Evolutionary conservation across 2,113 vertebrate species (phyloP).

Genomic region (Vireo altiloquus): DNA sequence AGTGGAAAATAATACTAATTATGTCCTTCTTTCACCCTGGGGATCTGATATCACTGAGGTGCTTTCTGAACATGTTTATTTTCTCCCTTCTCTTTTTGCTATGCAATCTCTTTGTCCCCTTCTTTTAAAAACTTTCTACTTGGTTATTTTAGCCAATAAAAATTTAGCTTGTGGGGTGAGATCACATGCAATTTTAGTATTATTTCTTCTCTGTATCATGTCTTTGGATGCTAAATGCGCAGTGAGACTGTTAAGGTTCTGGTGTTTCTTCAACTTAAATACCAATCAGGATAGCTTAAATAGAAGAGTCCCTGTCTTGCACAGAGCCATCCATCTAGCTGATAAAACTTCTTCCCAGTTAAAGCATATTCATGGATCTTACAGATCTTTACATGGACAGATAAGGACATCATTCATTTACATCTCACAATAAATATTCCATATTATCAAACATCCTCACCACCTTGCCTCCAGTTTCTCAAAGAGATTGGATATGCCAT

Average conservation of each 20-base stretch:
- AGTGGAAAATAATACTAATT: background rate
- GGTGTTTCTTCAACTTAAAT: background rate
- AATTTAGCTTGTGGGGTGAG: background rate
- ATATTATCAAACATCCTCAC: fast-evolving
- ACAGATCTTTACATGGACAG: background rate
- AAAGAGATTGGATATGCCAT: background rate
- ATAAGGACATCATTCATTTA: background rate
- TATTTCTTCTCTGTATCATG: background rate
- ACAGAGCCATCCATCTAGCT: background rate
- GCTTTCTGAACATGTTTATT: background rate
- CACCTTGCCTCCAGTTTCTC: background rate
- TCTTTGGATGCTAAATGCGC: background rate
- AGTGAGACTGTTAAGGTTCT: background rate
- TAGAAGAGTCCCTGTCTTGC: background rate
- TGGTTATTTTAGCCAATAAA: background rate
- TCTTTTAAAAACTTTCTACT: background rate
- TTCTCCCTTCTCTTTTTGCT: background rate
- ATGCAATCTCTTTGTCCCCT: background rate
- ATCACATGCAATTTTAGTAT: background rate
- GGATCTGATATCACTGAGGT: background rate
- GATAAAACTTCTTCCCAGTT: background rate
- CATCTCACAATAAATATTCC: background rate
- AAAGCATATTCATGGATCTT: background rate
- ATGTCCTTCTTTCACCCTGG: background rate
- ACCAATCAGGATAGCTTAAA: background rate